Conservation (phyloP, 2,888 invertebrate species). For the Matsumyia berberina region DNA sequence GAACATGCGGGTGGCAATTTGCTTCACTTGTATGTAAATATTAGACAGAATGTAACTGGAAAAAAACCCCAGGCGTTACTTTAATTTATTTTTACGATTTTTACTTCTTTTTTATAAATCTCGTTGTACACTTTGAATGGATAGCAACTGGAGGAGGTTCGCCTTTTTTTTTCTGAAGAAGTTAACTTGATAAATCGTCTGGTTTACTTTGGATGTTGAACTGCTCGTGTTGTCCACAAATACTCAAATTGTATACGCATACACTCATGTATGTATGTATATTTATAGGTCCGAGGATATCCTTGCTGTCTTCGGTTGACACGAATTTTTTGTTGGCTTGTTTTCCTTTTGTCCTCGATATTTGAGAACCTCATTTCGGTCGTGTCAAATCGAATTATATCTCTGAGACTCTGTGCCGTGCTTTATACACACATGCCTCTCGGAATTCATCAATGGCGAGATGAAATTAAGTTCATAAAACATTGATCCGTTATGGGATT, state of each 20-base stretch:
- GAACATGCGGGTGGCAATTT: slow-evolving; percentile 6
- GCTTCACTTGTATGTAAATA: not conserved
- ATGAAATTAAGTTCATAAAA: slow-evolving; percentile 30
- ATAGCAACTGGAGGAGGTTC: not conserved
- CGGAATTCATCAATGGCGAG: slow-evolving; percentile 9
- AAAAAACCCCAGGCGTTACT: slow-evolving; percentile 10
- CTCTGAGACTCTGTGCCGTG: slow-evolving; percentile 19
- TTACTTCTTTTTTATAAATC: not conserved
- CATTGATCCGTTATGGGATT: slow-evolving; percentile 14
- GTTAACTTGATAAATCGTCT: slow-evolving; percentile 13
- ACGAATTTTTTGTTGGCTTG: slow-evolving; percentile 6
- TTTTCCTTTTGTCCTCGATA: slow-evolving; percentile 10
- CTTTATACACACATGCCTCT: slow-evolving; percentile 3
- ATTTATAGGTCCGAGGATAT: not conserved
- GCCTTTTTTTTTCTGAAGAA: not conserved
- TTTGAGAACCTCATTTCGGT: slow-evolving; percentile 51
- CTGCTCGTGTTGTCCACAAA: not conserved
- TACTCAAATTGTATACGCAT: not conserved
- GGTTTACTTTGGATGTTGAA: slow-evolving; percentile 4
- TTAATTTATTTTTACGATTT: slow-evolving; percentile 15
- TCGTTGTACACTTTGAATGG: not conserved
- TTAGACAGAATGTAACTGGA: not conserved
- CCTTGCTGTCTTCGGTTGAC: not conserved
- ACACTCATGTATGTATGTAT: not conserved
- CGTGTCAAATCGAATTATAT: slow-evolving; percentile 64